A percentile compares a stretch with the other conserved stretches of the same genome.
Evolutionary conservation across 37 sponge, comb jelly and placozoan species (phyloP).

Genomic region (Mnemiopsis leidyi): DNA sequence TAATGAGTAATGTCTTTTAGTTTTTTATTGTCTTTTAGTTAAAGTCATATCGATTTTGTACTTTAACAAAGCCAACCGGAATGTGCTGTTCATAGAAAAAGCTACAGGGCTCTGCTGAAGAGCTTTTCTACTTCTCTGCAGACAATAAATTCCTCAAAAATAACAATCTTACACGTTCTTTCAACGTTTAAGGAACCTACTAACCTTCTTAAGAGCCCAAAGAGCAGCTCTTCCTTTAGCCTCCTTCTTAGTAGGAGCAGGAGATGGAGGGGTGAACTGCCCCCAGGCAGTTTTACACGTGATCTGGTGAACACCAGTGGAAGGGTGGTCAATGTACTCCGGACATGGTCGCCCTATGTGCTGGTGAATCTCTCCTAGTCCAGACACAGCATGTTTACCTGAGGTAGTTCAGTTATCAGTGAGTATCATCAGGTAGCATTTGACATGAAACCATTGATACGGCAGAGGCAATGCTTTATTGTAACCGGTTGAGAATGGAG

Average conservation of each 20-base stretch:
- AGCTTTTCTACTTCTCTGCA: no score
- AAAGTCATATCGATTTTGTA: no score
- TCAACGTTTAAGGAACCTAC: no score
- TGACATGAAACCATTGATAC: no score
- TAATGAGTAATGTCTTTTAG: no score
- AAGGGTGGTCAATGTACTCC: conserved; percentile 16
- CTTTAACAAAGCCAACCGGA: no score
- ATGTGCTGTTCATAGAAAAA: no score
- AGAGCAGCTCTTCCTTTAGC: conserved; percentile 61
- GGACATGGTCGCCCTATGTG: conserved; percentile 54
- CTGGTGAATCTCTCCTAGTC: conserved; percentile 51
- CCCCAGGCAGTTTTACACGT: conserved; percentile 54
- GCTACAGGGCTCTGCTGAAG: no score
- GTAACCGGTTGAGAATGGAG: not conserved
- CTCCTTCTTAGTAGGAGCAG: conserved; percentile 11
- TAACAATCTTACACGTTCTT: no score
- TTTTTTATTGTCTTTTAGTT: no score
- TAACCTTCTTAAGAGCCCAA: not conserved
- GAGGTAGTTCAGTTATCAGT: not conserved
- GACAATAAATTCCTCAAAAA: no score
- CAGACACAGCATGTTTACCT: conserved; percentile 64
- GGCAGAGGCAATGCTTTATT: not conserved
- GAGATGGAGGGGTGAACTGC: conserved; percentile 4
- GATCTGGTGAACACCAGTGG: conserved; percentile 63
- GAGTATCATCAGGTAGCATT: no score